Conservation (phyloP, 2,797 vertebrate species). For the Aratinga solstitialis region DNA sequence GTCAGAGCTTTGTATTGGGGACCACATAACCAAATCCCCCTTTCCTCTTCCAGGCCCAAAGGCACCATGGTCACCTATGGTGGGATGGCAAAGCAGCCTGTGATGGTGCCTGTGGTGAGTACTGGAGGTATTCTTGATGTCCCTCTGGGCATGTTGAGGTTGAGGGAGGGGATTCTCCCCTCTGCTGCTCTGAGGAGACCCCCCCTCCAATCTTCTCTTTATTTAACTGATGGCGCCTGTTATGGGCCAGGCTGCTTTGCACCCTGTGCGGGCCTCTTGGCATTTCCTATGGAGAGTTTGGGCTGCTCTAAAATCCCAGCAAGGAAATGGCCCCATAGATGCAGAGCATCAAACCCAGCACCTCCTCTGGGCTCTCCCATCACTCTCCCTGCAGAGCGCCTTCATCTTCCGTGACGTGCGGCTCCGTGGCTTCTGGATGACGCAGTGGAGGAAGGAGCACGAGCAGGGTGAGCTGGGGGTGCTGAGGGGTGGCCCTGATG, state of each 20-base stretch:
- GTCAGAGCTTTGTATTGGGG: not conserved
- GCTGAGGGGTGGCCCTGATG: rapidly evolving
- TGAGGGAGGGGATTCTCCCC: not conserved
- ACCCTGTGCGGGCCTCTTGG: not conserved
- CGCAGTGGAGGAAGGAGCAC: conserved; percentile 88
- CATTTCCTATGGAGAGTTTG: not conserved
- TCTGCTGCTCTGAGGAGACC: not conserved
- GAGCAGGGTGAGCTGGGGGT: conserved; percentile 75
- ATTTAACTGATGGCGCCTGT: not conserved
- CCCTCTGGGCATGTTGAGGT: not conserved
- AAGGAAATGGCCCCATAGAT: rapidly evolving
- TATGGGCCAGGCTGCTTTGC: not conserved
- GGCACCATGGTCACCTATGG: conserved; percentile 96
- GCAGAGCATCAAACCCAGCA: not conserved
- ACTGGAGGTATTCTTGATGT: not conserved
- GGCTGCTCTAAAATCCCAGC: not conserved
- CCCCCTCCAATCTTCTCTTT: not conserved
- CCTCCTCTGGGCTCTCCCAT: not conserved
- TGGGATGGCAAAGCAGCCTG: conserved; percentile 94
- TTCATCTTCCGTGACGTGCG: conserved; percentile 93
- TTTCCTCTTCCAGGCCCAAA: conserved; percentile 76
- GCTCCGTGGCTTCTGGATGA: conserved; percentile 93
- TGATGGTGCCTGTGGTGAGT: conserved; percentile 91
- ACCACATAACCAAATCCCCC: rapidly evolving
- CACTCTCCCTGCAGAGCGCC: conserved; percentile 81